Base-by-base conservation (phyloP, 2,888 invertebrate species). In the Temnothorax ravouxi region DNA sequence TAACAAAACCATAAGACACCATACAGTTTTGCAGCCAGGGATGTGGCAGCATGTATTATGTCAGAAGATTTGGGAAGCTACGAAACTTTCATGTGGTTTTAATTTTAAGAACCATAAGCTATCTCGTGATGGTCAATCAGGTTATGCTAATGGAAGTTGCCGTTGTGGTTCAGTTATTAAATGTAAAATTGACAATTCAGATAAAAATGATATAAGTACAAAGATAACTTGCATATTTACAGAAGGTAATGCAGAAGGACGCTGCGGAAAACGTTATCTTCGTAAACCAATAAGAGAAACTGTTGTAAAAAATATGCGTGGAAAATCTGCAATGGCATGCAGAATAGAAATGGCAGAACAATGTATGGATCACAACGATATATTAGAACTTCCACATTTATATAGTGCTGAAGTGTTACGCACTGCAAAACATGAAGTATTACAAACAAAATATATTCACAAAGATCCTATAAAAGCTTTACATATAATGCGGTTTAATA, bases 401-500 rank as follows among this genome's bases (percentile, higher is more conserved):
- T 56, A 56, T 5, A 56, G 56, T 11, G 25, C 61, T 34, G 13
- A 61, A 18, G 47, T 75, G 3, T 34, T 75, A 44, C 47, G 75
- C 4, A 18, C n/a, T 8, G 75, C 61, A 61, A 75, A 75, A 75
- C 29, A 62, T 34, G 25, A 59, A 38, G 15, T 21, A 47, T 8
- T 4, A 11, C 21, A 21, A 9, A 34, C 62, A 21, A 62, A 25
- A 3, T 62, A 50, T 75, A 13, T 75, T 18, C 15, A 75, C 8
- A 6, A 75, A 21, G 47, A 75, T 62, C 75, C 34, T 21, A 1
- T 62, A 18, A 61, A 8, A 21, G 75, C 21, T 9, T 34, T 75
- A 25, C n/a, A 62, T 62, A 62, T 62, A 34, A n/a, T 75, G 29
- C 25, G 61, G 25, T 62, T 62, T 4, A 5, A 62, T 62, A 62